Percentiles rank a stretch among this genome's conserved stretches.
Evolutionary conservation across 2,797 vertebrate genomes (phyloP).

Genomic region (Lacerta bilineata): DNA sequence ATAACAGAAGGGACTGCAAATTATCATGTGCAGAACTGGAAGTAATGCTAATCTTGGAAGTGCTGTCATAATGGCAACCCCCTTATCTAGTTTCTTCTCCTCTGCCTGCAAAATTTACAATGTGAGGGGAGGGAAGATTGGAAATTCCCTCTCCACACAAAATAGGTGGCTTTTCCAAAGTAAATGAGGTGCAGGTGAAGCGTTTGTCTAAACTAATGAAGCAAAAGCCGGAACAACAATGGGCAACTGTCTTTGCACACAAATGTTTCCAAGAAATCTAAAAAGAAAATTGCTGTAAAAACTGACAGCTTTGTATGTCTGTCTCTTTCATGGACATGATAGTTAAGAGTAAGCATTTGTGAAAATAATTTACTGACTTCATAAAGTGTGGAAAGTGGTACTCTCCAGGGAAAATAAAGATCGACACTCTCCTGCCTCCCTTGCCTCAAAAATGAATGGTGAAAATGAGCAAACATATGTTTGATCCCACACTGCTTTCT

Average conservation of each 20-base stretch:
- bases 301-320: neutral
- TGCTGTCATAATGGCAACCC: neutral
- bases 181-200: neutral
- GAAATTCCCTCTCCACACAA: neutral
- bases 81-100: neutral
- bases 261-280: slow-evolving; percentile 14
- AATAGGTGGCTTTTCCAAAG: neutral
- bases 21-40: neutral
- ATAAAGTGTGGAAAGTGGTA: slow-evolving; percentile 11
- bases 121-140: neutral
- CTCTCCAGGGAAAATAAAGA: slow-evolving; percentile 53
- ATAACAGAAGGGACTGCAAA: neutral
- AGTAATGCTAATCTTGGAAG: neutral
- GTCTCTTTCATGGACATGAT: neutral
- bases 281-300: neutral
- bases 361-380: slow-evolving; percentile 26
- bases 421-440: slow-evolving; percentile 38
- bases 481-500: slow-evolving; percentile 61
- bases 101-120: neutral
- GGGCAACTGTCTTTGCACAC: slow-evolving; percentile 7
- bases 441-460: slow-evolving; percentile 38
- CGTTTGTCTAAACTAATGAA: neutral
- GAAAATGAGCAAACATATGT: slow-evolving; percentile 66
- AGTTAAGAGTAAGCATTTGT: neutral
- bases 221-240: neutral